Base-by-base conservation (phyloP, 1,140 invertebrate species). In the Penaeus vannamei region DNA sequence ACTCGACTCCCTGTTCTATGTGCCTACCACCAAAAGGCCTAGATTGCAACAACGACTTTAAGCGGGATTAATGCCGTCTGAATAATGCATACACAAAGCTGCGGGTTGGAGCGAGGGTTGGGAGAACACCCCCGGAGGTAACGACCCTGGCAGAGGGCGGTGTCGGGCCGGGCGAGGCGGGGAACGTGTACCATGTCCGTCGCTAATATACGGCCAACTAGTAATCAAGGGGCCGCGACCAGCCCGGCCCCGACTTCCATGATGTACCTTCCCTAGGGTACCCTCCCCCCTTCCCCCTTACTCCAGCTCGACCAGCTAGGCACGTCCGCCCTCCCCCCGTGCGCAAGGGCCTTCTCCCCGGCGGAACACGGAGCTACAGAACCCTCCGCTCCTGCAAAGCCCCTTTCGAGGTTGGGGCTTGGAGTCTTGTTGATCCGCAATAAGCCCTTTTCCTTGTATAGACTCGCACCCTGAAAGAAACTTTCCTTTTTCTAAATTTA, bases 181-280 rank as follows among this genome's bases (percentile, higher is more conserved):
- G 86, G 86, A 77, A 53, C 72, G 61, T 89, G 87, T 84, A 85
- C 72, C 87, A 81, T 89, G 87, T 84, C 87, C 60, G 87, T 64
- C 69, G 32, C 82, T 89, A 89, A 89, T 89, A 89, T 89, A 89
- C 87, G 87, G 82, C 59, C 53, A 80, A 61, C 29, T 53, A 77
- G 72, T 84, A 84, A 84, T 89, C 87, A 89, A 83, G 76, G 87
- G 82, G 82, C 84, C 83, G 23, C 64, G 66, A 32, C 80, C 81
- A 46, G 60, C 81, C 84, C 87, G 87, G 84, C 87, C 72, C 32
- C 53, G 26, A 89, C 72, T 76, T 76, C 26, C 42, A 53, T 53
- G 53, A 53, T n/a, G 14, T 17, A 36, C 42, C 42, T 76, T 76
- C 46, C 59, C 76, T 23, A 46, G 20, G 26, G 20, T 36, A 17